Base-by-base conservation (phyloP, 2,113 vertebrate genomes). In the Nycticorax nycticorax region DNA sequence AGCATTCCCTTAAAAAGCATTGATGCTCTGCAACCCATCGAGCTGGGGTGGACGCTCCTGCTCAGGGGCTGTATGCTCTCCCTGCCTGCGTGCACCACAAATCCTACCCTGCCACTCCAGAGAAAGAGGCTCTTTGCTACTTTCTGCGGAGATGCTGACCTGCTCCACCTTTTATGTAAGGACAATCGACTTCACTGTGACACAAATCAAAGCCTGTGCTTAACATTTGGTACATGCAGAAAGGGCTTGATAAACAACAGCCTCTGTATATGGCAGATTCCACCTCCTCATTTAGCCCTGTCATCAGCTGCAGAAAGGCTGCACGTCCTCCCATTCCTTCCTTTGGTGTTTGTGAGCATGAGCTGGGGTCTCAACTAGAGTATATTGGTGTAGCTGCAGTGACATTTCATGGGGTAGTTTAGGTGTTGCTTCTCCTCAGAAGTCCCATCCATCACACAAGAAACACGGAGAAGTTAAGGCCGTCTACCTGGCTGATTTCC, bases 221-320 rank as follows among this genome's bases (percentile, higher is more conserved):
- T 37, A 16, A 21, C 0, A 0, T 37, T 8, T 55, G 39, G 24
- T 52, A 3, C 26, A 2, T 7, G 10, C 43, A 64, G 37, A 83
- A 69, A 48, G 52, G 30, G 19, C 19, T 59, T 39, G 50, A 37
- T 22, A 30, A 74, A 22, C 1, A 9, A 9, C 23, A 23, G 9
- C 15, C 20, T 59, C 41, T 63, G 19, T 23, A n/a, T 5, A 3
- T 35, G 41, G 28, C 21, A 11, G 59, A 37, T 37, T 33, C 55
- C 14, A 14, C 24, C 85, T 89, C 63, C n/a, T 79, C 41, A 3
- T 60, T 83, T 41, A 90, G 37, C 22, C 22, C 10, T 63, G n/a
- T 18, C 17, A 81, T 63, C 68, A 56, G 32, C 69, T 71, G 37
- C 14, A 67, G 79, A 48, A 39, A 63, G 19, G 37, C 32, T 93